Conservation (phyloP, 1,140 invertebrate species). For the Diorhabda carinulata region DNA sequence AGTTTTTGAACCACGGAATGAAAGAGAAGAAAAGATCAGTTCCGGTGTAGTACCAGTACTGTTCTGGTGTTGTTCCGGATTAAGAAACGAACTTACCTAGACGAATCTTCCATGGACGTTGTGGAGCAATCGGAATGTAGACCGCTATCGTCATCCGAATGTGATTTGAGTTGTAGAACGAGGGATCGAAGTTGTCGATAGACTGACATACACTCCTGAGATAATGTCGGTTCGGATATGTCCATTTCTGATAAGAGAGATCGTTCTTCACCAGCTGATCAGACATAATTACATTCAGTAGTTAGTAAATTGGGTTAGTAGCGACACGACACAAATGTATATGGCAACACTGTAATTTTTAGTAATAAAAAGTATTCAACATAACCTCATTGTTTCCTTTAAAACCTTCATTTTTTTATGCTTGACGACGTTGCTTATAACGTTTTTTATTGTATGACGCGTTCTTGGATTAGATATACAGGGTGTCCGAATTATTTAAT, state of each 20-base stretch:
- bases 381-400: no score
- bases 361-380: no score
- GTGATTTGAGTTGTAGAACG: conserved; percentile 65
- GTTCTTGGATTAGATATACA: no score
- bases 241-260: conserved; percentile 75
- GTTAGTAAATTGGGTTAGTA: conserved; percentile 20
- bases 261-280: conserved; percentile 42
- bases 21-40: background rate
- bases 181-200: conserved; percentile 65
- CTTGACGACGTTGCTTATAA: no score
- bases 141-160: conserved; percentile 64
- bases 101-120: conserved; percentile 48
- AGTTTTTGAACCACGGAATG: no score
- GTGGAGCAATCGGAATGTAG: conserved; percentile 56
- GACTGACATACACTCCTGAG: conserved; percentile 59
- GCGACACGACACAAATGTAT: background rate
- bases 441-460: no score
- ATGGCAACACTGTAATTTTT: no score
- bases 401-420: no score
- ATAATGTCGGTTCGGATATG: conserved; percentile 63
- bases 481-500: no score
- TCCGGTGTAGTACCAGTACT: conserved; percentile 26
- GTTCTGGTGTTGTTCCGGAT: conserved; percentile 30
- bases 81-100: conserved; percentile 23
- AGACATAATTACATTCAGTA: conserved; percentile 5